These are phyloP conservation scores for Paramisgurnus dabryanus DNA, from an alignment of 2,113 vertebrate genomes.

Conservation along the genomic window DNA sequence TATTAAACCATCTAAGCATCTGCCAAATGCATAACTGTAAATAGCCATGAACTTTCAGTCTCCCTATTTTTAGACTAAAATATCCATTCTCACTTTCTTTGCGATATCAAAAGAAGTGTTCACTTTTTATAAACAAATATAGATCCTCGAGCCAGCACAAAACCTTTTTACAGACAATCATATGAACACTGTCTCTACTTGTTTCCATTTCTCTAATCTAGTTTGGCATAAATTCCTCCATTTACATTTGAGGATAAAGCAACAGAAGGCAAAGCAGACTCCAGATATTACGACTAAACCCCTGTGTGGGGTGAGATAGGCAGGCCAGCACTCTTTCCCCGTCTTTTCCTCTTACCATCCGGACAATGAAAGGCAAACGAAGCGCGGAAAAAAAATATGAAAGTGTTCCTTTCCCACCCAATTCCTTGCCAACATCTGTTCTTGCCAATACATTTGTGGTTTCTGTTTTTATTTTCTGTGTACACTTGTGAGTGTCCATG, in stretches of 20 bases:
- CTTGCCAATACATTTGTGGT: slow-evolving; percentile 63
- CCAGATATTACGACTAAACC: slow-evolving; percentile 66
- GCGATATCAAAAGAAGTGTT: neutral
- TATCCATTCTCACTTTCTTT: neutral
- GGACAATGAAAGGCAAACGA: slow-evolving; percentile 65
- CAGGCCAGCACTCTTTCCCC: slow-evolving; percentile 57
- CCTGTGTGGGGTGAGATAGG: slow-evolving; percentile 70
- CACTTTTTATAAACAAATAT: neutral
- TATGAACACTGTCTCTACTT: slow-evolving; percentile 54
- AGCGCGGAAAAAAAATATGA: slow-evolving; percentile 66
- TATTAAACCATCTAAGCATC: no score
- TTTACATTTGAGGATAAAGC: slow-evolving; percentile 67
- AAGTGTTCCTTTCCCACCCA: slow-evolving; percentile 69
- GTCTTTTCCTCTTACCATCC: slow-evolving; percentile 33
- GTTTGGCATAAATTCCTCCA: slow-evolving; percentile 70
- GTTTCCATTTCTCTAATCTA: slow-evolving; percentile 70
- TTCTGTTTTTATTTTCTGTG: slow-evolving; percentile 45
- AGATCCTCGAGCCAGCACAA: neutral
- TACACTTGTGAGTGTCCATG: slow-evolving; percentile 12
- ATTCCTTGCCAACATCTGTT: slow-evolving; percentile 76
- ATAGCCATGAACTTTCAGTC: neutral
- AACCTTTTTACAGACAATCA: slow-evolving; percentile 76
- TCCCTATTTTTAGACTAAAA: neutral
- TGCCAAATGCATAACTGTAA: no score
- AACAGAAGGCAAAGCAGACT: slow-evolving; percentile 56